These are phyloP conservation scores for Natator depressus DNA, from an alignment of 2,113 vertebrate species.

Conservation along the genomic window DNA sequence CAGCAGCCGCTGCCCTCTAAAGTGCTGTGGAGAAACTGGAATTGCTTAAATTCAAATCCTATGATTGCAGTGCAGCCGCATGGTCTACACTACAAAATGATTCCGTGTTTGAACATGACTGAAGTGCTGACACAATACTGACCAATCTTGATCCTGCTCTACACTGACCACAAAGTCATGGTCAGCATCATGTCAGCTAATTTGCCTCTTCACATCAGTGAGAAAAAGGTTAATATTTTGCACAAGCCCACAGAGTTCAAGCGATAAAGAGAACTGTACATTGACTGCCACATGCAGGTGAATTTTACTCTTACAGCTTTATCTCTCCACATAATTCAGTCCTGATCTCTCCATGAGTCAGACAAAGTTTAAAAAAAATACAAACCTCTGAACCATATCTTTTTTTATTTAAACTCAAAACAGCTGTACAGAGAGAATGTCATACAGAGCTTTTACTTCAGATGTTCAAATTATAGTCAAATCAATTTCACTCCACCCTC, in stretches of 20 bases:
- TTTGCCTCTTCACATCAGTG: neutral
- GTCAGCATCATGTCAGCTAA: neutral
- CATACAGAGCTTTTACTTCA: neutral
- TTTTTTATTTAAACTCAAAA: neutral
- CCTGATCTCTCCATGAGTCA: neutral
- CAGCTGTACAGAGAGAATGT: neutral
- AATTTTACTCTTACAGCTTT: neutral
- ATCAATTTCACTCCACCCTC: neutral
- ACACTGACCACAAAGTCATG: neutral
- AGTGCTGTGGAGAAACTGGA: neutral
- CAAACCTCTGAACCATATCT: neutral
- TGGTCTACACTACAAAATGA: neutral
- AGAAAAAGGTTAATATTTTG: neutral
- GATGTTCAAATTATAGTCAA: neutral
- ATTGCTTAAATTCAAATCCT: neutral
- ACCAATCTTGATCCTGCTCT: neutral
- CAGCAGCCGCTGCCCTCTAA: neutral
- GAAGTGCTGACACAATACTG: neutral
- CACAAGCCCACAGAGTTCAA: neutral
- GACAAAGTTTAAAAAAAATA: neutral
- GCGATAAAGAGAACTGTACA: neutral
- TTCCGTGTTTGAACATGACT: neutral
- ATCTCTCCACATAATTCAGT: neutral
- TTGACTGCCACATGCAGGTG: neutral
- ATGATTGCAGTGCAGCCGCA: neutral